Evolutionary conservation across 2,113 vertebrate genomes (phyloP).

Genomic region (Trichomycterus rosablanca): DNA sequence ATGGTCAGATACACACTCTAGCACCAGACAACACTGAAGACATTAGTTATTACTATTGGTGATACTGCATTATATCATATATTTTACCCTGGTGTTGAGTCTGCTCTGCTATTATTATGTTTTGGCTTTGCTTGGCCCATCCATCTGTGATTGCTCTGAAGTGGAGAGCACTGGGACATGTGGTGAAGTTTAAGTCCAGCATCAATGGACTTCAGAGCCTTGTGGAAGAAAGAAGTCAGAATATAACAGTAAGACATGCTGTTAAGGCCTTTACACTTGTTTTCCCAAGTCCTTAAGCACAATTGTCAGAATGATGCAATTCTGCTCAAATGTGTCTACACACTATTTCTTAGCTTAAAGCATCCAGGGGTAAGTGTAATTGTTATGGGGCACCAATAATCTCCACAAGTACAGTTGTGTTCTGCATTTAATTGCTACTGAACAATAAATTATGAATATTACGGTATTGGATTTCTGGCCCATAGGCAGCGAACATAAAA

Average conservation of each 20-base stretch:
- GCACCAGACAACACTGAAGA: not conserved
- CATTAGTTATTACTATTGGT: too few relatives aligned
- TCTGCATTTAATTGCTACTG: conserved; percentile 27
- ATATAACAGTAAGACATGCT: conserved; percentile 40
- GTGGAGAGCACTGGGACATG: conserved; percentile 28
- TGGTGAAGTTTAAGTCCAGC: conserved; percentile 30
- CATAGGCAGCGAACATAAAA: conserved; percentile 8
- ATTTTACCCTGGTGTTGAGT: conserved; percentile 9
- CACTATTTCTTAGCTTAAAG: conserved; percentile 33
- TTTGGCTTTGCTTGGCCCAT: conserved; percentile 22
- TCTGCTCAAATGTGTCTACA: conserved; percentile 35
- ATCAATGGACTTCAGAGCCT: conserved; percentile 43
- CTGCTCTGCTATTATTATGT: conserved; percentile 11
- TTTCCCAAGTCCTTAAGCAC: conserved; percentile 39
- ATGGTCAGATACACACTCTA: not conserved
- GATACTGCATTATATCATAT: not conserved
- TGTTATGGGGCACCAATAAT: conserved; percentile 24
- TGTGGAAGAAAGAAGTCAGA: conserved; percentile 40
- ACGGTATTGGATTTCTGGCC: not conserved
- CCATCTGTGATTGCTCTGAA: conserved; percentile 40
- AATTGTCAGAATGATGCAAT: conserved; percentile 50
- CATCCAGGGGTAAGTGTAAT: conserved; percentile 29
- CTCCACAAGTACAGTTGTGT: conserved; percentile 4
- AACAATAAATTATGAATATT: not conserved
- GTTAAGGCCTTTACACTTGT: conserved; percentile 38